A percentile compares a stretch with the other conserved stretches of the same genome.
These are phyloP conservation scores for Blennius ocellaris DNA, from an alignment of 2,113 vertebrate species.

Conservation along the genomic window DNA sequence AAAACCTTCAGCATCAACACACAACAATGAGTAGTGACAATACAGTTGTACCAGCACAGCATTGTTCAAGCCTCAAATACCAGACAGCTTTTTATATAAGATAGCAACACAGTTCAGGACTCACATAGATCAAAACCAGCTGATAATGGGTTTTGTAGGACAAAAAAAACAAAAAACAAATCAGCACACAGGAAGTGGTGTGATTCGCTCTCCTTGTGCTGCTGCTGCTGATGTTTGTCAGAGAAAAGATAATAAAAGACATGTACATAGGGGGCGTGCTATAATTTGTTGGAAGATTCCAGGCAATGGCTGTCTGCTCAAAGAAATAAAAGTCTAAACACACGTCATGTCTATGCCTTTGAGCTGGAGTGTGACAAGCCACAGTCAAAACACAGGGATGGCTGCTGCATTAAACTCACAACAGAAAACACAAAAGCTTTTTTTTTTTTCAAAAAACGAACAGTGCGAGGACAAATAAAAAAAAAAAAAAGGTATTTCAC, in stretches of 20 bases:
- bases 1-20: too few relatives aligned
- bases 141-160: neutral
- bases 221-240: constrained; percentile 24
- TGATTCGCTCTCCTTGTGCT: constrained; percentile 12
- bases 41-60: too few relatives aligned
- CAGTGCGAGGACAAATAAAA: neutral
- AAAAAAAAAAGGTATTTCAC: neutral
- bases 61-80: too few relatives aligned
- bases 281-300: constrained; percentile 1
- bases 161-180: too few relatives aligned
- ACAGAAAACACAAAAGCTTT: neutral
- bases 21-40: too few relatives aligned
- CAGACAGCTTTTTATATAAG: too few relatives aligned
- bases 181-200: constrained; percentile 43
- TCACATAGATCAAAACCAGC: too few relatives aligned
- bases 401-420: neutral
- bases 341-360: neutral
- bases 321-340: neutral
- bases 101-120: too few relatives aligned
- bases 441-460: neutral
- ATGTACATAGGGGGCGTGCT: neutral
- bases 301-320: neutral
- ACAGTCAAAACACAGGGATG: neutral
- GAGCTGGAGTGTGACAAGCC: neutral
- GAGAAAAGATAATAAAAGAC: neutral